Percentiles rank a stretch among this genome's conserved stretches.
phyloP scores from a whole-genome alignment of 2,888 invertebrate genomes.

The Caradrina clavipalpis region DNA sequence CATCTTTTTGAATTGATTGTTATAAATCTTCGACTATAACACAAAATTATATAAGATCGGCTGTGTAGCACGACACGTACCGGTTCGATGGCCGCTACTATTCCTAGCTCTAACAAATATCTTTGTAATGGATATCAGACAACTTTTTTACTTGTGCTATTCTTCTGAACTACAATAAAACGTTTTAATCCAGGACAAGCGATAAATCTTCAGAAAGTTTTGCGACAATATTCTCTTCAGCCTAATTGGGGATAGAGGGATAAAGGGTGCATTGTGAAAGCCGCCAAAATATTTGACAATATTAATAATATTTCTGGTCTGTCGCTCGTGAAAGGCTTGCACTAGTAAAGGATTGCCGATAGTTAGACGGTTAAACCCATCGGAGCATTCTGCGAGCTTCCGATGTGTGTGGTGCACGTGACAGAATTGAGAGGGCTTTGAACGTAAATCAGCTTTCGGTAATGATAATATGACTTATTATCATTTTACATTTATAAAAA shows the following conservation, averaged over 20 bases:
- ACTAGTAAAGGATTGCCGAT: slow-evolving; percentile 86
- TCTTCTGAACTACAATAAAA: slow-evolving; percentile 48
- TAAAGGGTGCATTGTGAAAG: slow-evolving; percentile 74
- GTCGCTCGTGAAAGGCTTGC: slow-evolving; percentile 85
- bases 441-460: not conserved
- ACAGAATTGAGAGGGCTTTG: slow-evolving; percentile 35
- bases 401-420: slow-evolving; percentile 70
- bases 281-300: slow-evolving; percentile 86
- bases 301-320: slow-evolving; percentile 85
- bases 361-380: slow-evolving; percentile 79
- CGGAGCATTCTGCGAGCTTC: slow-evolving; percentile 79
- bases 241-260: slow-evolving; percentile 69
- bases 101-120: slow-evolving; percentile 53
- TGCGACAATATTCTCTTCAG: slow-evolving; percentile 52
- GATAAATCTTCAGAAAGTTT: slow-evolving; percentile 55
- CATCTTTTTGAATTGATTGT: slow-evolving; percentile 45
- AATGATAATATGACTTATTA: too few relatives aligned
- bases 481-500: too few relatives aligned
- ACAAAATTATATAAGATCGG: slow-evolving; percentile 50
- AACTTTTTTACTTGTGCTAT: slow-evolving; percentile 53
- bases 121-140: slow-evolving; percentile 58
- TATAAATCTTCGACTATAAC: slow-evolving; percentile 40
- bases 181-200: slow-evolving; percentile 47
- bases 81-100: slow-evolving; percentile 55
- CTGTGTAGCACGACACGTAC: slow-evolving; percentile 46